phyloP scores from a whole-genome alignment of 2,888 invertebrate genomes.

The Dione vanillae region DNA sequence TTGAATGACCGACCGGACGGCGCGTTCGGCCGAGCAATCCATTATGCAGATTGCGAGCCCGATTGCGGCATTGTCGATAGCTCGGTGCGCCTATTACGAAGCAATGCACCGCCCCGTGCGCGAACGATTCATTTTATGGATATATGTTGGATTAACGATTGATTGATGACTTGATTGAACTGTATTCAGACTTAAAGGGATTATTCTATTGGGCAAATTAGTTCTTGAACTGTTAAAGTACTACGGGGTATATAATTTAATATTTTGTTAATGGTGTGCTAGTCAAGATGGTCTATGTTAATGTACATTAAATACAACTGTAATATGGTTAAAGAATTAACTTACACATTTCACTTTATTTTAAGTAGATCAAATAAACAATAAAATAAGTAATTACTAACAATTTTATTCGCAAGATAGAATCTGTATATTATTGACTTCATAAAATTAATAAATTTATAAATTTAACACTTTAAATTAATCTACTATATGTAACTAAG shows the following conservation, averaged over 20 bases:
- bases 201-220: constrained; percentile 19
- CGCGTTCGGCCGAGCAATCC: constrained; percentile 81
- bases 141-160: constrained; percentile 76
- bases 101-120: constrained; percentile 49
- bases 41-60: constrained; percentile 82
- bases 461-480: too few relatives aligned
- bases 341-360: too few relatives aligned
- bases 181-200: constrained; percentile 51
- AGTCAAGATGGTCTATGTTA: too few relatives aligned
- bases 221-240: background rate
- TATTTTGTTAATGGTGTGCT: background rate
- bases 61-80: constrained; percentile 82
- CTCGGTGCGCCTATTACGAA: constrained; percentile 70
- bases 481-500: too few relatives aligned
- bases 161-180: constrained; percentile 72
- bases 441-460: too few relatives aligned
- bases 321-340: too few relatives aligned
- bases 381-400: too few relatives aligned
- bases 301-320: too few relatives aligned
- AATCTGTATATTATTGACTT: too few relatives aligned
- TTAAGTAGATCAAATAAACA: too few relatives aligned
- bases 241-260: background rate
- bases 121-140: constrained; percentile 58
- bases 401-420: too few relatives aligned
- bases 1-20: constrained; percentile 81